Conservation (phyloP, 2,797 vertebrate species). For the Bryconaethiops microstoma region DNA sequence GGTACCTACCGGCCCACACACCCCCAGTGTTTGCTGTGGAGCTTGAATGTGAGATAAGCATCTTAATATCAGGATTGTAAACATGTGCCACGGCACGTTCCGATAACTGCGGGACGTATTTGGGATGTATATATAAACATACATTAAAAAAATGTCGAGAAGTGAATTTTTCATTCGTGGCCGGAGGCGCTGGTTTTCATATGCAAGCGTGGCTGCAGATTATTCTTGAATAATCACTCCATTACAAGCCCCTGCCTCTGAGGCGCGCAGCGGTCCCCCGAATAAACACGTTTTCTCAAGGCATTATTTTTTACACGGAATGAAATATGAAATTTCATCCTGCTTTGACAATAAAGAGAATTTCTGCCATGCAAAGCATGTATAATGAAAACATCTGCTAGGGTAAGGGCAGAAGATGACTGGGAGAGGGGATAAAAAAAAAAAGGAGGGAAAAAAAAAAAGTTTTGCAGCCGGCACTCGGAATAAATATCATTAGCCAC, state of each 20-base stretch:
- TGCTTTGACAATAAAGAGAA: slow-evolving; percentile 49
- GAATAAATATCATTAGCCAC: not conserved
- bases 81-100: not conserved
- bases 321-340: slow-evolving; percentile 64
- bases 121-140: slow-evolving; percentile 42
- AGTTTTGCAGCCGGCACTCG: not conserved
- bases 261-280: slow-evolving; percentile 70
- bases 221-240: slow-evolving; percentile 82
- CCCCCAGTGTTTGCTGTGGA: not conserved
- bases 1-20: not conserved
- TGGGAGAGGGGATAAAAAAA: not conserved
- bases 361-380: slow-evolving; percentile 49
- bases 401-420: slow-evolving; percentile 21
- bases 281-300: slow-evolving; percentile 73
- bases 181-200: slow-evolving; percentile 70
- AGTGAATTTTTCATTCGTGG: slow-evolving; percentile 71
- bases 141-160: slow-evolving; percentile 68
- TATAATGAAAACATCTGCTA: slow-evolving; percentile 53
- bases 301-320: slow-evolving; percentile 66
- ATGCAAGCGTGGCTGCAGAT: slow-evolving; percentile 73
- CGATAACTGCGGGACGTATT: slow-evolving; percentile 9
- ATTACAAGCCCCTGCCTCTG: slow-evolving; percentile 78
- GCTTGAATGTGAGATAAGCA: not conserved
- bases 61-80: not conserved
- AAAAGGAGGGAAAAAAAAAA: not conserved